Base-by-base conservation (phyloP, 2,888 invertebrate species). In the Hoplodrina blanda region DNA sequence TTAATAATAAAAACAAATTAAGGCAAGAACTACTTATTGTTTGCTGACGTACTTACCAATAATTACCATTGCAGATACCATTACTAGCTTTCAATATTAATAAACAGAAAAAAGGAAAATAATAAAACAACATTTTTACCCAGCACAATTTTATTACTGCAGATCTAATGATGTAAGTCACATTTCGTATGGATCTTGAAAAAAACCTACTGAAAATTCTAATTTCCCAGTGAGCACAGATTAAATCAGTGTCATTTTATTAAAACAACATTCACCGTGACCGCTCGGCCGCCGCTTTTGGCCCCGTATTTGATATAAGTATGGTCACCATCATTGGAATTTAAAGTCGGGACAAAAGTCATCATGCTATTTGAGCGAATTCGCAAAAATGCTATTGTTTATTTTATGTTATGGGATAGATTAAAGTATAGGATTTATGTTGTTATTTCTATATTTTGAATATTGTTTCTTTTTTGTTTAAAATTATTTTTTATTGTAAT, bases 231-330 rank as follows among this genome's bases (percentile, higher is more conserved):
- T 72, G 73, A 79, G 72, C 69, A 46, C 41, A 73, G 76, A 81
- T 86, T 82, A 84, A 80, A 85, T 80, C 75, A 76, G 70, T 69
- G 79, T 80, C 80, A 82, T 85, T 86, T 85, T 85, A 80, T 79
- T 79, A 83, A 86, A 85, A 85, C 81, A 80, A 84, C 81, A 84
- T 82, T 81, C 76, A 63, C 69, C 66, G 69, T 83, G 82, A 85
- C 84, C 86, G 76, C 80, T 61, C 68, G 69, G 75, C 71, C 76
- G 71, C 72, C 73, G 78, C 73, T 79, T 82, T 78, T 76, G 76
- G 77, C 67, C 68, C 68, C 73, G 83, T 87, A 89, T 90, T 91
- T 90, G 86, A 87, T 84, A 75, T 69, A 71, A 77, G 69, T 80
- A 76, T n/a, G 64, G 82, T 72, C 19, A 19, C 82, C 76, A 79